These are phyloP conservation scores for Cheilosia grossa DNA, from an alignment of 2,888 invertebrate species.

Conservation along the genomic window DNA sequence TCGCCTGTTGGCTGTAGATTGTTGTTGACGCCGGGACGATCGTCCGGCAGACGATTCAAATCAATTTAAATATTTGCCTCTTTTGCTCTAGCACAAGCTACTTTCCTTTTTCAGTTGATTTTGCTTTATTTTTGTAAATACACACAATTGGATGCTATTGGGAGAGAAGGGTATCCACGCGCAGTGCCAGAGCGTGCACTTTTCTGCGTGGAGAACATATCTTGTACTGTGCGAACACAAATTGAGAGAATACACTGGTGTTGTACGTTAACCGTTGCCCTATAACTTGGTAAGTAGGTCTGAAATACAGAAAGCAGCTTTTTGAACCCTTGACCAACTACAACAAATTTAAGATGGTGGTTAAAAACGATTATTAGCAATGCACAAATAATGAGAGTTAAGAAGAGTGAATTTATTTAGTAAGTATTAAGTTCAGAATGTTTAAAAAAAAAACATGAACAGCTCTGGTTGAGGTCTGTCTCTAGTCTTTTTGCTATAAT, in stretches of 20 bases:
- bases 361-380: too few relatives aligned
- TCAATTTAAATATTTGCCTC: conserved; percentile 69
- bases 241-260: background rate
- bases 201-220: background rate
- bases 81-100: conserved; percentile 12
- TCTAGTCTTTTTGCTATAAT: too few relatives aligned
- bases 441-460: too few relatives aligned
- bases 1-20: conserved; percentile 36
- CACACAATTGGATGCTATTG: conserved; percentile 53
- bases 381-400: too few relatives aligned
- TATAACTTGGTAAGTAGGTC: background rate
- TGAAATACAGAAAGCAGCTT: background rate
- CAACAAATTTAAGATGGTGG: too few relatives aligned
- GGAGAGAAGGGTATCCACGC: background rate
- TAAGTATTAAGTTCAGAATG: too few relatives aligned
- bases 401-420: too few relatives aligned
- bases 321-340: too few relatives aligned
- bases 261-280: background rate
- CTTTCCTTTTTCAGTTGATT: conserved; percentile 1
- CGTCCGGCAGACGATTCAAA: conserved; percentile 71
- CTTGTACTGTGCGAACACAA: background rate
- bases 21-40: conserved; percentile 67
- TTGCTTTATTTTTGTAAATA: conserved; percentile 27
- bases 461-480: too few relatives aligned
- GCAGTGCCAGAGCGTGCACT: background rate